Conservation (phyloP, 2,888 invertebrate genomes). For the Agrotis clavis region DNA sequence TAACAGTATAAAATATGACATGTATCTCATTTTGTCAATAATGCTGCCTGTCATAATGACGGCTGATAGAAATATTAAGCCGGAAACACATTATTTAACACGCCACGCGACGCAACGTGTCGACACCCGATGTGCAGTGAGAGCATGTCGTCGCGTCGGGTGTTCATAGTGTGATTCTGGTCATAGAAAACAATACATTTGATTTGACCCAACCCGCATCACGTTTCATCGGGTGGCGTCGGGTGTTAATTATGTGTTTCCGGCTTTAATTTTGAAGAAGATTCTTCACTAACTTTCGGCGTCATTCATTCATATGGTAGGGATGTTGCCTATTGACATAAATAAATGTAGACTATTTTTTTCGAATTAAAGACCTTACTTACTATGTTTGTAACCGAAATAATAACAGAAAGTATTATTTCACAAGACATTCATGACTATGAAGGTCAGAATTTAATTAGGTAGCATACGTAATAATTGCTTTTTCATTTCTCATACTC, state of each 20-base stretch:
- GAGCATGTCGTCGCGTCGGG: too few relatives aligned
- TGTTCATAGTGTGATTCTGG: too few relatives aligned
- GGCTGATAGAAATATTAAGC: background rate
- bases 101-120: too few relatives aligned
- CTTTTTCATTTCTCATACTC: too few relatives aligned
- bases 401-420: slow-evolving; percentile 26
- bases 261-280: background rate
- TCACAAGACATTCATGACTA: slow-evolving; percentile 52
- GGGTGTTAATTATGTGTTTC: too few relatives aligned
- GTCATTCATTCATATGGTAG: background rate
- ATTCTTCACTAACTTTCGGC: background rate
- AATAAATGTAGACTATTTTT: too few relatives aligned
- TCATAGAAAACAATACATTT: too few relatives aligned
- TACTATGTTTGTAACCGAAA: background rate
- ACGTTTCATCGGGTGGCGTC: too few relatives aligned
- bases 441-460: background rate
- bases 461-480: background rate
- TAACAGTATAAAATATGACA: too few relatives aligned
- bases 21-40: background rate
- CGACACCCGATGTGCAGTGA: too few relatives aligned
- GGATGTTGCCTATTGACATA: background rate
- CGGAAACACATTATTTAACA: too few relatives aligned
- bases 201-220: too few relatives aligned
- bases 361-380: background rate
- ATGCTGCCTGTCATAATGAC: background rate